Evolutionary conservation across 2,797 vertebrate species (phyloP), one percentile per base, ranked within the genome.

Genomic region (Rhinogobio ventralis): DNA sequence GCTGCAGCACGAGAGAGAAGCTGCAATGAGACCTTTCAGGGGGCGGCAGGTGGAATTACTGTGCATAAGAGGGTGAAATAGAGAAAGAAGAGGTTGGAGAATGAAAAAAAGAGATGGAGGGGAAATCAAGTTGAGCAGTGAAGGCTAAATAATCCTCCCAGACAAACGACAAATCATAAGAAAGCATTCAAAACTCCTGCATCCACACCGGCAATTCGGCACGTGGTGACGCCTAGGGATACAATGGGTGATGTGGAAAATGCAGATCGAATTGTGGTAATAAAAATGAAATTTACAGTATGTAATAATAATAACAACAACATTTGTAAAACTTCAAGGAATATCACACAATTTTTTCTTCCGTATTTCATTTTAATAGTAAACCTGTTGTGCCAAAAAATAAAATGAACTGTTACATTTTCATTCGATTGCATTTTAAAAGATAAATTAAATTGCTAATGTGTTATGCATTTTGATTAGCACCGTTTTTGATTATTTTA

Each of bases 21-120:
- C 71, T 75, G 14, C 74, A 49, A 62, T 46, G 17, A 68, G 81
- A 83, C 81, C 62, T 57, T 88, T 85, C 77, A 60, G 87, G 15
- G 45, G 86, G 88, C 75, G 69, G 91, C 90, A 91, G 90, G 89
- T 90, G 87, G 88, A 92, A 92, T 91, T 90, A 90, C 87, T 90
- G 87, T 85, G 71, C 87, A 84, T 88, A 85, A 36, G 62, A 74
- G 80, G 69, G 80, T 67, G 68, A 84, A 72, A 72, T 76, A 67
- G 62, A 85, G 75, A 78, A 82, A 74, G 64, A 86, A 87, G 87
- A 60, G 15, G 23, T 81, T 81, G 46, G 67, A 36, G 79, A 73
- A 46, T 66, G 69, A 77, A 73, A 78, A 53, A 64, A 78, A 74
- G 39, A 67, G 57, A 85, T 25, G 8, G 42, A 62, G 25, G 45